Base-by-base conservation (phyloP, 2,113 vertebrate species). In the Burhinus oedicnemus region DNA sequence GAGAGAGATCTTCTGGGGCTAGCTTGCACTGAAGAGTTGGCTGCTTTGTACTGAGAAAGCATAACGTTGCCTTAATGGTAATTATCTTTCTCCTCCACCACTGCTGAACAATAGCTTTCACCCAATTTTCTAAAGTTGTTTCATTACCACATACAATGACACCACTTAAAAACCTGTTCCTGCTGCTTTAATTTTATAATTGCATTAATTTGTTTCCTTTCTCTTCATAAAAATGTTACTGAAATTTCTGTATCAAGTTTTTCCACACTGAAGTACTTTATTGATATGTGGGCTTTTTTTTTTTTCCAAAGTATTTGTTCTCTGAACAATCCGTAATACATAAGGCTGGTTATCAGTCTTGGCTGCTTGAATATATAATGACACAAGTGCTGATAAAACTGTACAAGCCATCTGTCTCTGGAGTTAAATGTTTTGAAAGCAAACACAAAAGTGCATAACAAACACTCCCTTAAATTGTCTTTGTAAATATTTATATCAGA, bases 341-440 rank as follows among this genome's bases (percentile, higher is more conserved):
- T 76, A 70, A 57, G 44, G 62, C 87, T 96, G 78, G 76, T 97
- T 97, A 97, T 95, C 85, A 64, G 91, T 92, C 87, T 92, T 97
- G 76, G 69, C 58, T 97, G 88, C 95, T 96, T 97, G 78, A 97
- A 97, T 98, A 93, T 93, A 84, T 94, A 95, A 98, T 96, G 87
- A 97, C 70, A 81, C 58, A 86, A 95, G 54, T 83, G 93, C 91
- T 96, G 89, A 96, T 95, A 96, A 97, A 97, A 94, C 51, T 64
- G 40, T 83, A 96, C 77, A 94, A 97, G 85, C 95, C 96, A 98
- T 97, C 97, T 97, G 95, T 96, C 95, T 97, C 80, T 95, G 83
- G 51, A 96, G 96, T 95, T 97, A 96, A 97, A 96, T 91, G 88
- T 97, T 95, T 97, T 97, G 96, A 98, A 97, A 92, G 69, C 95